Evolutionary conservation across 2,797 vertebrate genomes (phyloP).

Genomic region (Esox lucius): DNA sequence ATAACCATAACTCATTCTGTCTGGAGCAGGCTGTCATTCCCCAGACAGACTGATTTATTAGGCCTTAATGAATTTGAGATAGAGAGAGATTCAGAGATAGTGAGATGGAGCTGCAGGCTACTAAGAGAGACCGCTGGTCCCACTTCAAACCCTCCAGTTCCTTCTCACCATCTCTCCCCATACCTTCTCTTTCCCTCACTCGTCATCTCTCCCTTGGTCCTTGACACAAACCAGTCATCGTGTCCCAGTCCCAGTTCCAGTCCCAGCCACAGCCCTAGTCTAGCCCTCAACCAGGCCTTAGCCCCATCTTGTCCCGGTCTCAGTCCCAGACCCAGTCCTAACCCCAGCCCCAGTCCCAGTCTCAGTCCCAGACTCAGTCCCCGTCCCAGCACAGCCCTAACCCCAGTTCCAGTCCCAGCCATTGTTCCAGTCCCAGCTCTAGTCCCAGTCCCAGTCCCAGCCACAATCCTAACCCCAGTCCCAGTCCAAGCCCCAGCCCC

Average conservation of each 20-base stretch:
- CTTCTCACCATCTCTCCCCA: neutral
- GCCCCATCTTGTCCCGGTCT: no score
- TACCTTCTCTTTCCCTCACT: conserved; percentile 19
- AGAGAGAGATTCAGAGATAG: conserved; percentile 33
- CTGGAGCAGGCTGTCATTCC: conserved; percentile 43
- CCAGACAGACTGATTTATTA: conserved; percentile 54
- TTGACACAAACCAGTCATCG: conserved; percentile 30
- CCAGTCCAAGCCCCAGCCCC: neutral
- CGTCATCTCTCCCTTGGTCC: conserved; percentile 1
- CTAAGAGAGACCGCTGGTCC: neutral
- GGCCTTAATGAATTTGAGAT: conserved; percentile 54
- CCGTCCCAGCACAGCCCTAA: no score
- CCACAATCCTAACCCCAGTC: neutral
- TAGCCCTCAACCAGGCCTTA: neutral
- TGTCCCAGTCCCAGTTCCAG: neutral
- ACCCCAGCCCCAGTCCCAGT: neutral
- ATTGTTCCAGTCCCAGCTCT: no score
- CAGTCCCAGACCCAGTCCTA: no score
- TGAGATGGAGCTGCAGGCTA: conserved; percentile 12
- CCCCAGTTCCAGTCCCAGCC: neutral
- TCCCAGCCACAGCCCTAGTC: neutral
- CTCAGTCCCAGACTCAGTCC: neutral
- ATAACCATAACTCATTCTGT: conserved; percentile 42
- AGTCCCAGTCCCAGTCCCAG: no score
- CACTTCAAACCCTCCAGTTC: neutral